Evolutionary conservation across 1,140 invertebrate species (phyloP), one percentile per base, ranked within the genome.

Genomic region (Danaus melanippus): DNA sequence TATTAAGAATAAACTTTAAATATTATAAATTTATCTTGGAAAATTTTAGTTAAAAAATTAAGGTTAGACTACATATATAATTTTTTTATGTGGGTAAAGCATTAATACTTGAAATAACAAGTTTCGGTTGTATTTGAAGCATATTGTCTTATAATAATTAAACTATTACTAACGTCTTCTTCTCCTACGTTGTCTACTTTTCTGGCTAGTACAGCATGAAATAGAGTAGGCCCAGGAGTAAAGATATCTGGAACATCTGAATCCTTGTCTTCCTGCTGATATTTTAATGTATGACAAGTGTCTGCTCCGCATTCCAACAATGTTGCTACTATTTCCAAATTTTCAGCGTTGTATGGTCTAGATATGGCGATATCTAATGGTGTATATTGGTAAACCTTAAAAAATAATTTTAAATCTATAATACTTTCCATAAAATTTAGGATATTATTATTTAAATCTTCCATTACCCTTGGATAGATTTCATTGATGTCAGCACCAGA

Each of bases 311-410:
- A 66, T 60, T 84, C 62, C 10, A 89, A 62, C 15, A 90, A 54
- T 1, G 69, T 53, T 43, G 57, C 64, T 12, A 83, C 69, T 10
- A 88, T 73, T 40, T 82, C 64, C 2, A 82, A 54, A 54, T 82
- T 84, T 10, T 79, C 66, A 12, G 61, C 11, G 10, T 68, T 67
- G 41, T 81, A 71, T 15, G 64, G 71, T 32, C 75, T 64, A 10
- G 81, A 81, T 48, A 83, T 64, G 8, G 83, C 67, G 39, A 89
- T 58, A 49, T 89, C 87, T 49, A 89, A 60, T 45, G 79, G 57
- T 17, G 76, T 73, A 52, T 88, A 85, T 6, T 56, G 56, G 7
- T 58, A 52, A 21, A 62, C n/a, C 79, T 82, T 59, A 42, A 64
- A 61, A 61, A 53, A 56, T 43, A 32, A 32, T 32, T 32, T 0